Evolutionary conservation across 2,888 invertebrate species (phyloP), one percentile per base, ranked within the genome.

Genomic region (Coremacera marginata): DNA sequence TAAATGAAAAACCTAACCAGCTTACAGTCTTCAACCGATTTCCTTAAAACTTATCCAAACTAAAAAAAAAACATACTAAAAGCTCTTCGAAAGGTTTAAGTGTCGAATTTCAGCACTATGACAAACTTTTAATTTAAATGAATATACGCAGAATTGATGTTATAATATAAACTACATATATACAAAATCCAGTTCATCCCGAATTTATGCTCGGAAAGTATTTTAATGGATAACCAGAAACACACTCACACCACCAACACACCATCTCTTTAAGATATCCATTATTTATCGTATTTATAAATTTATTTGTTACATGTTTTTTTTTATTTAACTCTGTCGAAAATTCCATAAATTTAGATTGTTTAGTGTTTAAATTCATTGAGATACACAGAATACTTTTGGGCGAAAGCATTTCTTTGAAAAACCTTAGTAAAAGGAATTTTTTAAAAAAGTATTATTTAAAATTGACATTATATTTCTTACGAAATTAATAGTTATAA

Each of bases 281-380:
- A 72, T 49, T 44, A 62, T 44, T 49, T 60, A 57, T 60, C 27
- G 57, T 55, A 49, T 51, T 74, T 60, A 71, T 37, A 71, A 37
- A 57, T 72, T 44, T 62, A 62, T 62, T 72, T 72, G 72, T 72
- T 72, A 72, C 19, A 37, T 71, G 44, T 44, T 44, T 44, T 44
- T 37, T 55, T 70, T 57, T 44, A 68, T 51, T 68, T 49, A 68
- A 72, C 74, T 74, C 11, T 74, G 65, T 74, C 65, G 25, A 67
- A 74, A 74, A 65, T 73, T 74, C 74, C 74, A 74, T 67, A 67
- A 34, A 67, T 25, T 34, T 62, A 49, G 44, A 27, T 73, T 63
- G 14, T 52, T 65, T 55, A 74, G 67, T 34, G 14, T 37, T 22
- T 22, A 60, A 31, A 49, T 67, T 67, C 22, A 44, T 67, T 49